Conservation (phyloP, 53 echinoderm and acorn worm genomes). For the Hippasteria phrygiana region DNA sequence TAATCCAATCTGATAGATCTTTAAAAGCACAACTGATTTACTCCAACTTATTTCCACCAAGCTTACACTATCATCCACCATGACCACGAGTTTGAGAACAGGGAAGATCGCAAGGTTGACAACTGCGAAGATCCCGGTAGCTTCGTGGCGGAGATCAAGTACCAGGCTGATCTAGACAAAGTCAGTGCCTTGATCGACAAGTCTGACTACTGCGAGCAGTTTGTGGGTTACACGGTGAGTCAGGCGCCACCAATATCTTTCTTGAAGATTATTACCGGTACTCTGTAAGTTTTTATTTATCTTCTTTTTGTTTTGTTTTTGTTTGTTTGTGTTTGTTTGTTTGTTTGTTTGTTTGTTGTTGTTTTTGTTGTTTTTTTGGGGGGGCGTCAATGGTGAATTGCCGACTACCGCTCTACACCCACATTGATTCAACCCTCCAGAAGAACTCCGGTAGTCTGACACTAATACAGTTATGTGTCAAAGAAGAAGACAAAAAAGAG, state of each 20-base stretch:
- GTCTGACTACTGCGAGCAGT: slow-evolving; percentile 35
- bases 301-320: too few species aligned
- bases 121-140: slow-evolving; percentile 7
- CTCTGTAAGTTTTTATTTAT: too few species aligned
- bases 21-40: not conserved
- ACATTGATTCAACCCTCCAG: too few species aligned
- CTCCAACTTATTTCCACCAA: not conserved
- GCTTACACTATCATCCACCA: not conserved
- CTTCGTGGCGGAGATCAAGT: not conserved
- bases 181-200: not conserved
- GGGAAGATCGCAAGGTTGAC: slow-evolving; percentile 21
- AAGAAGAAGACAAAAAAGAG: too few species aligned
- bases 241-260: not conserved
- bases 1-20: not conserved
- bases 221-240: slow-evolving; percentile 31
- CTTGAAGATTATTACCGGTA: too few species aligned
- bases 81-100: not conserved
- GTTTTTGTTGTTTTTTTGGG: too few species aligned
- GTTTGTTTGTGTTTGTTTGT: too few species aligned
- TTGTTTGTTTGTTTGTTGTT: too few species aligned
- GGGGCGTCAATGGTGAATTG: too few species aligned
- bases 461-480: too few species aligned
- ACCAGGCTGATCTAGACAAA: not conserved
- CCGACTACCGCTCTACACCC: too few species aligned
- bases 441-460: too few species aligned